Conservation (phyloP, 2,888 invertebrate genomes). For the Tetrapedia diversipes region DNA sequence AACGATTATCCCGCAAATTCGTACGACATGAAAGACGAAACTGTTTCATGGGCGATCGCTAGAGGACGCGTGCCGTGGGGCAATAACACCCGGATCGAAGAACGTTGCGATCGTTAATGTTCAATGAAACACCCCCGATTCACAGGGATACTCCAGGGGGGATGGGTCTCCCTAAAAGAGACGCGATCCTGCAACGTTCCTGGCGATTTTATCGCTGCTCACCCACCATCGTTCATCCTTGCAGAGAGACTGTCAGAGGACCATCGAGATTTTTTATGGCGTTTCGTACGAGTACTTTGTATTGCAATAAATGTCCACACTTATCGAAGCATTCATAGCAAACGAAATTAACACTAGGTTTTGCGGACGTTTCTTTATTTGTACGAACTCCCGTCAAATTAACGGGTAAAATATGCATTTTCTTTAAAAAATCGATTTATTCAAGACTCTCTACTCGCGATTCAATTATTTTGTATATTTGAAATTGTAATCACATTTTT, state of each 20-base stretch:
- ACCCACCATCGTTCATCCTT: constrained; percentile 5
- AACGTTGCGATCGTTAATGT: constrained; percentile 71
- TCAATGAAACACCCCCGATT: constrained; percentile 57
- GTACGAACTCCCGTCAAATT: too few species aligned
- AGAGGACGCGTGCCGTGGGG: constrained; percentile 70
- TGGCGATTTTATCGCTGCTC: constrained; percentile 55
- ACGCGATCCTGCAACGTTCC: constrained; percentile 35
- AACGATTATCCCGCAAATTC: constrained; percentile 24
- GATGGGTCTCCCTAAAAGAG: constrained; percentile 16
- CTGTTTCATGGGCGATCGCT: constrained; percentile 63
- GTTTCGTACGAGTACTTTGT: background rate
- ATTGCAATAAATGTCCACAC: too few species aligned
- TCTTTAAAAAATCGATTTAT: too few species aligned
- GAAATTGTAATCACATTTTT: too few species aligned
- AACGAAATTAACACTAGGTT: too few species aligned
- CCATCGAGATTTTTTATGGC: background rate
- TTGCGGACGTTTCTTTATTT: too few species aligned
- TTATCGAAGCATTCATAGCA: background rate
- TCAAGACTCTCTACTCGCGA: too few species aligned
- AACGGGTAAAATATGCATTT: too few species aligned
- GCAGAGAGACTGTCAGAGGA: background rate
- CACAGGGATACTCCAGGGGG: constrained; percentile 1
- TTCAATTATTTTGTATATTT: too few species aligned
- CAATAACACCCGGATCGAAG: constrained; percentile 71
- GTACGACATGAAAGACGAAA: constrained; percentile 47